phyloP scores from a whole-genome alignment of 2,888 invertebrate genomes.

The Spodoptera littoralis region DNA sequence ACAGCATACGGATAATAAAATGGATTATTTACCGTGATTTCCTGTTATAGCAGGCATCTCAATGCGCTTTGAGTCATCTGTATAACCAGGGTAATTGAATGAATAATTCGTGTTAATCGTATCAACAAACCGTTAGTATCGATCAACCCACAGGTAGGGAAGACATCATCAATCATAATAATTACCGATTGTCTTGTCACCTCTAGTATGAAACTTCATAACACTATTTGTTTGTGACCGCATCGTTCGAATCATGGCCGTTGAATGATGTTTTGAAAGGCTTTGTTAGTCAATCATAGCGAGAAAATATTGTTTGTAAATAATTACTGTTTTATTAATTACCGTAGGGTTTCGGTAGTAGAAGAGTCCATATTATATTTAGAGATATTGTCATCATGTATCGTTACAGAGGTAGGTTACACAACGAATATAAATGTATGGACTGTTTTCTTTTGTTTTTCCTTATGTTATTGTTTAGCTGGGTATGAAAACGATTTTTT shows the following conservation, averaged over 20 bases:
- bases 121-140: slow-evolving; percentile 63
- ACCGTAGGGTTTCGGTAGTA: too few relatives aligned
- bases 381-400: too few relatives aligned
- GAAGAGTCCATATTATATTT: too few relatives aligned
- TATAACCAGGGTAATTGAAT: slow-evolving; percentile 44
- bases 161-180: slow-evolving; percentile 77
- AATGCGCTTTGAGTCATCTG: slow-evolving; percentile 33
- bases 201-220: slow-evolving; percentile 50
- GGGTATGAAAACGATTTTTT: too few relatives aligned
- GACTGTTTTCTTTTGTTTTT: too few relatives aligned
- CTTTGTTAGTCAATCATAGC: slow-evolving; percentile 46
- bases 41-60: slow-evolving; percentile 17
- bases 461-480: too few relatives aligned
- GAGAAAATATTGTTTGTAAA: slow-evolving; percentile 16
- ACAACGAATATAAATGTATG: too few relatives aligned
- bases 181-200: slow-evolving; percentile 79
- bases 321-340: slow-evolving; percentile 1
- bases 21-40: slow-evolving; percentile 16
- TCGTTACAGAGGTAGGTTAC: too few relatives aligned
- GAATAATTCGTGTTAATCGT: slow-evolving; percentile 55
- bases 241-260: slow-evolving; percentile 20
- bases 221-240: slow-evolving; percentile 49
- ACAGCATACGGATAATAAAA: not conserved
- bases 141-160: slow-evolving; percentile 63
- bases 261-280: slow-evolving; percentile 51